Evolutionary conservation across 2,888 invertebrate genomes (phyloP).

Genomic region (Myopa tessellatipennis): DNA sequence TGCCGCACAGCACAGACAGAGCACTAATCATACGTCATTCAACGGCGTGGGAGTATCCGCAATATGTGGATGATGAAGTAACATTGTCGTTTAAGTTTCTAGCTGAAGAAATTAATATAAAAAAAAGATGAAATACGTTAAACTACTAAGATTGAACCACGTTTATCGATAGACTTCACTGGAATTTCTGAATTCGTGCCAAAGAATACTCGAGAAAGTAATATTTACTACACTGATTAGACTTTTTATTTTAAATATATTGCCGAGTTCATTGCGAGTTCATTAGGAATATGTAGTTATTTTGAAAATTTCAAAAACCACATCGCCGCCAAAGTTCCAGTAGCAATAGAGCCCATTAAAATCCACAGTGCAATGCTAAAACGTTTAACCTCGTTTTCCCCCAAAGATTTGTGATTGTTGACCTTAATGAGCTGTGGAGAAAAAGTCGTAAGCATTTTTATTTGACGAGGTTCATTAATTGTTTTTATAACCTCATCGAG

Average conservation of each 20-base stretch:
- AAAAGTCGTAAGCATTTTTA: background rate
- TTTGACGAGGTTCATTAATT: background rate
- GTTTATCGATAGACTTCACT: too few species aligned
- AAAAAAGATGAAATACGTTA: constrained; percentile 30
- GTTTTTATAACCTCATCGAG: constrained; percentile 52
- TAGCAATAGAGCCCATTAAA: constrained; percentile 24
- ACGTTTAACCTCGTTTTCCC: constrained; percentile 7
- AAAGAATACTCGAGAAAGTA: background rate
- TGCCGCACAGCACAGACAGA: constrained; percentile 59
- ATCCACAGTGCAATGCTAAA: background rate
- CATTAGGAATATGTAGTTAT: background rate
- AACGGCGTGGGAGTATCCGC: constrained; percentile 62
- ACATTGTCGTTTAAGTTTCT: constrained; percentile 56
- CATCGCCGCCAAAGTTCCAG: constrained; percentile 5
- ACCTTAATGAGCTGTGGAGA: background rate
- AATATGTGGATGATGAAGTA: constrained; percentile 57
- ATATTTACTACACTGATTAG: too few species aligned
- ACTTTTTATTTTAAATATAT: too few species aligned
- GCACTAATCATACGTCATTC: constrained; percentile 56
- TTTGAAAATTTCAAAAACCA: constrained; percentile 24
- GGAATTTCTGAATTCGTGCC: background rate
- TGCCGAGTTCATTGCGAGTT: background rate
- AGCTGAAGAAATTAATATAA: constrained; percentile 54
- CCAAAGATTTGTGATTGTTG: constrained; percentile 10
- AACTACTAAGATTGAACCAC: background rate